Percentiles rank a stretch among this genome's conserved stretches.
Evolutionary conservation across 2,797 vertebrate species (phyloP).

Genomic region (Anguilla anguilla): DNA sequence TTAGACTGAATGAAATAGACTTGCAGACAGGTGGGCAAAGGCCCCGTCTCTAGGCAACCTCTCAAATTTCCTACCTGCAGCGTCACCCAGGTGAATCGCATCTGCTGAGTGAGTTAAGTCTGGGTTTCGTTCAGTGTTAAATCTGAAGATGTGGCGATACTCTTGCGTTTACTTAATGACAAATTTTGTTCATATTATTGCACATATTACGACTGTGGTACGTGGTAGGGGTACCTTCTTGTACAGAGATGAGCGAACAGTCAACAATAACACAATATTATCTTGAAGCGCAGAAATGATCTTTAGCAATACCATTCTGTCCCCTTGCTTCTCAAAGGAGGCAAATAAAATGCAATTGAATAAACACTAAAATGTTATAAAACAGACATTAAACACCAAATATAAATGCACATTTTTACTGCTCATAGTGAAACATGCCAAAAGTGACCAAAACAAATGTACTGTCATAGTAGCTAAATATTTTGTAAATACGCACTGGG

Average conservation of each 20-base stretch:
- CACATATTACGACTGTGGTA: not conserved
- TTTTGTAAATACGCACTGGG: not conserved
- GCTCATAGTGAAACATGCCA: not conserved
- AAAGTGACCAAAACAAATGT: not conserved
- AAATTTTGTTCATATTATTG: not conserved
- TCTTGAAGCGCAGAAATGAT: not conserved
- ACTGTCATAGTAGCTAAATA: not conserved
- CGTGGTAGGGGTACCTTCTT: not conserved
- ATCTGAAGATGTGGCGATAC: not conserved
- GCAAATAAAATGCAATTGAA: not conserved
- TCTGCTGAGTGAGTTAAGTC: no score
- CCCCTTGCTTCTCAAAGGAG: not conserved
- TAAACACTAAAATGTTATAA: not conserved
- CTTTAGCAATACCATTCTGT: not conserved
- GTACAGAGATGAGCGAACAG: not conserved
- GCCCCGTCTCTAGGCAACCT: not conserved
- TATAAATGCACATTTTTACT: not conserved
- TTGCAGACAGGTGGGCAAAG: not conserved
- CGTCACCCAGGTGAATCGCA: no score
- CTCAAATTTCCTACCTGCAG: not conserved
- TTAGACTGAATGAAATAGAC: not conserved
- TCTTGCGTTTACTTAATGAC: not conserved
- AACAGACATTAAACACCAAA: not conserved
- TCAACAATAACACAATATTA: not conserved
- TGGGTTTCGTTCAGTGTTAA: not conserved